Evolutionary conservation across 2,888 invertebrate species (phyloP).

Genomic region (Xestia c-nigrum): DNA sequence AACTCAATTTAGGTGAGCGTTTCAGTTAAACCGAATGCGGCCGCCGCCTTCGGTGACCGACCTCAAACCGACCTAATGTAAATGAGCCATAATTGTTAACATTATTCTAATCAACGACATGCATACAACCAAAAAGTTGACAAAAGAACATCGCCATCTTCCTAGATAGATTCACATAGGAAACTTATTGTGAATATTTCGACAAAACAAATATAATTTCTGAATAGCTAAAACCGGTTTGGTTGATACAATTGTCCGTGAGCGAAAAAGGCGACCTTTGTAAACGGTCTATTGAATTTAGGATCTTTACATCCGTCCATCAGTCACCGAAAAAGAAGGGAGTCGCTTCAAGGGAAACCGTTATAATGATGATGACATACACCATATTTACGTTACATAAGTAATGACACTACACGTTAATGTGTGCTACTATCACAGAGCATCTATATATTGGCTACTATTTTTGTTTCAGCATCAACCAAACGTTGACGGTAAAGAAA

Average conservation of each 20-base stretch:
- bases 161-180: neutral
- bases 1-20: too few species aligned
- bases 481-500: neutral
- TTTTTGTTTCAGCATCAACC: neutral
- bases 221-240: slow-evolving; percentile 10
- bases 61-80: too few species aligned
- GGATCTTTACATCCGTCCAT: neutral
- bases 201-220: slow-evolving; percentile 4
- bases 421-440: too few species aligned
- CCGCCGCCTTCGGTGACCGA: too few species aligned
- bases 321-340: neutral
- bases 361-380: neutral
- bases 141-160: neutral
- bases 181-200: slow-evolving; percentile 12
- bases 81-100: slow-evolving; percentile 1
- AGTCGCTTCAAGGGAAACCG: neutral
- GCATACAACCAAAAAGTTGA: neutral
- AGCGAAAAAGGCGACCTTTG: neutral
- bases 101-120: neutral
- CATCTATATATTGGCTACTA: too few species aligned
- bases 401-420: neutral
- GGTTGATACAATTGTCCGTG: neutral
- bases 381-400: neutral
- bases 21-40: too few species aligned
- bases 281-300: slow-evolving; percentile 1